Base-by-base conservation (phyloP, 2,797 vertebrate species). In the Rhincodon typus region DNA sequence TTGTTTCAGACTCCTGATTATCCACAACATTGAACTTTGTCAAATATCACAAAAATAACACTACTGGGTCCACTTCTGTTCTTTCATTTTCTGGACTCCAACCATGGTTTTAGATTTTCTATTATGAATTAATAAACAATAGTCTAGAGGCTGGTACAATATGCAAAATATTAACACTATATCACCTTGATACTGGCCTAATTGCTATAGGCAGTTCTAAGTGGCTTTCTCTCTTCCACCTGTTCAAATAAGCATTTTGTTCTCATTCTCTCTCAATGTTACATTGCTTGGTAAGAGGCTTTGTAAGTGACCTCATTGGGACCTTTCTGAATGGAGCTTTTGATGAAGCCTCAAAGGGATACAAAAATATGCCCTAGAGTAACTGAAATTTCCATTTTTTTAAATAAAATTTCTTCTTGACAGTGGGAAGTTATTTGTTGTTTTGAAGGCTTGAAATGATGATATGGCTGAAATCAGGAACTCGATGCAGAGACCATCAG, bases 301-400 rank as follows among this genome's bases (percentile, higher is more conserved):
- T 23, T 62, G n/a, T 93, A 67, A 67, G n/a, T 66, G n/a, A 93
- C 62, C 90, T 69, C 10, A 7, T 69, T 69, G 90, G 67, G 62
- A 93, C 62, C 90, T 66, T 13, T 91, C 62, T 93, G 90, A 93
- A 69, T 42, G n/a, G n/a, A 67, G 62, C 62, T 93, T 19, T 93
- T 93, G 90, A 38, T 93, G 67, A 93, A 69, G n/a, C 62, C 62
- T 42, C 62, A 23, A 42, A 93, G n/a, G 62, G 62, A 67, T 93
- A 93, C n/a, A 7, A 67, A 69, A 93, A 66, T 25, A 50, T 38
- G 82, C 82, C 82, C 62, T n/a, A 13, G 17, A 34, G 57, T 91
- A 62, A 66, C 17, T 66, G 88, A 91, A 66, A 91, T 62, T 91
- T 66, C 34, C 57, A 91, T n/a, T 12, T 19, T 19, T 91, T 88